Evolutionary conservation across 2,888 invertebrate species (phyloP), one percentile per base, ranked within the genome.

Genomic region (Diaprepes abbreviatus): DNA sequence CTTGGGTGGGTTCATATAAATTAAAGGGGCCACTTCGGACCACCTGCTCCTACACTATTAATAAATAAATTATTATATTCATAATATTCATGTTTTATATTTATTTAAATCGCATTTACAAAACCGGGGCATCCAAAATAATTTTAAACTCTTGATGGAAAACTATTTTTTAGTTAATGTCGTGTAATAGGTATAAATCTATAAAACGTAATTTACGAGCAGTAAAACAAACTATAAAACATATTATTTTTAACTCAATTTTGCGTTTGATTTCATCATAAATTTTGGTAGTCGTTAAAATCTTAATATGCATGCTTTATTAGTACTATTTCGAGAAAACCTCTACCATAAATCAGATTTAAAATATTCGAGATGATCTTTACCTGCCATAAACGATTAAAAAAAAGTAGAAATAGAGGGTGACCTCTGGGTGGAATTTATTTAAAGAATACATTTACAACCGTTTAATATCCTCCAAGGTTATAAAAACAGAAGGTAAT

Each of bases 181-280:
- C 58, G 21, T 43, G 59, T 54, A 57, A 52, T 57, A 38, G 40
- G 45, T 66, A 59, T 67, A 71, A 63, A 71, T 67, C 67, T 69
- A 66, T 69, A 69, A 55, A 31, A 24, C 16, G 21, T 66, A 70
- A 72, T 72, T 72, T 72, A 72, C 55, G 66, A 66, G 58, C 69
- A 70, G 66, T 72, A 72, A 72, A 72, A 72, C 60, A 52, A 69
- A 62, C 69, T 65, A 72, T 72, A 72, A 72, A 72, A 69, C 54
- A 66, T 66, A 72, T 72, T 66, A 70, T 72, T 72, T 72, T 72
- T 70, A 72, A 72, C 72, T 72, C 70, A 70, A 72, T 72, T 72
- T 72, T 70, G 72, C 72, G 60, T 72, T 72, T 72, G 72, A 72
- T 70, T 72, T 35, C 66, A 48, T 72, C 72, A 65, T 72, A 72